Conservation (phyloP, 2,888 invertebrate species). For the Selenia dentaria region DNA sequence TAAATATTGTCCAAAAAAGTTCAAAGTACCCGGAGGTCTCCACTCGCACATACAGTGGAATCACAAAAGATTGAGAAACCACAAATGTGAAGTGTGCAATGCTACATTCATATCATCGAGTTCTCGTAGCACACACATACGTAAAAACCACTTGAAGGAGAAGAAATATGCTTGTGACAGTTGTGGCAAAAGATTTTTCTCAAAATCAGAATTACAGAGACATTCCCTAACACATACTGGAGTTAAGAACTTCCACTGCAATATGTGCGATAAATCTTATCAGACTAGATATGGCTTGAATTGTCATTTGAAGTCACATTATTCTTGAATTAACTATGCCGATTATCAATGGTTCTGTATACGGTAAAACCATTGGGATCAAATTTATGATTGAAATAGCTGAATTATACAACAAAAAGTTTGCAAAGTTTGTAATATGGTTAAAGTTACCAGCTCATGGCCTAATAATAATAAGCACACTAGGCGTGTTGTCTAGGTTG, state of each 20-base stretch:
- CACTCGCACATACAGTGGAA: slow-evolving; percentile 77
- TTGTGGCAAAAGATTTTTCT: slow-evolving; percentile 75
- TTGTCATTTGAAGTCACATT: slow-evolving; percentile 76
- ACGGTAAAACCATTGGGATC: no score
- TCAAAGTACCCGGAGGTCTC: slow-evolving; percentile 75
- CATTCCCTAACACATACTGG: slow-evolving; percentile 77
- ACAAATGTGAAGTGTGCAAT: slow-evolving; percentile 77
- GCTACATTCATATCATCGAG: slow-evolving; percentile 77
- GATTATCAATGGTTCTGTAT: neutral
- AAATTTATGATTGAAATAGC: no score
- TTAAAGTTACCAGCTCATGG: no score
- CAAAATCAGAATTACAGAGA: slow-evolving; percentile 72
- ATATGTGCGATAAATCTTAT: slow-evolving; percentile 77
- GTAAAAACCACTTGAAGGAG: slow-evolving; percentile 77
- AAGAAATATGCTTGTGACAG: slow-evolving; percentile 76
- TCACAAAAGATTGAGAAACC: slow-evolving; percentile 73
- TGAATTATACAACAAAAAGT: no score
- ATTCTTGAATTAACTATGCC: slow-evolving; percentile 26
- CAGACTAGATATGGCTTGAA: slow-evolving; percentile 77
- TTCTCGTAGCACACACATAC: slow-evolving; percentile 71
- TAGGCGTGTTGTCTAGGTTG: no score
- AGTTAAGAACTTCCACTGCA: slow-evolving; percentile 77
- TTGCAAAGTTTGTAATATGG: no score
- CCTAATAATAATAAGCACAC: no score
- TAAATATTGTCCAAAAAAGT: slow-evolving; percentile 76